Percentiles rank a stretch among this genome's conserved stretches.
These are phyloP conservation scores for Leptestheria dahalacensis DNA, from an alignment of 1,140 invertebrate genomes.

Conservation along the genomic window DNA sequence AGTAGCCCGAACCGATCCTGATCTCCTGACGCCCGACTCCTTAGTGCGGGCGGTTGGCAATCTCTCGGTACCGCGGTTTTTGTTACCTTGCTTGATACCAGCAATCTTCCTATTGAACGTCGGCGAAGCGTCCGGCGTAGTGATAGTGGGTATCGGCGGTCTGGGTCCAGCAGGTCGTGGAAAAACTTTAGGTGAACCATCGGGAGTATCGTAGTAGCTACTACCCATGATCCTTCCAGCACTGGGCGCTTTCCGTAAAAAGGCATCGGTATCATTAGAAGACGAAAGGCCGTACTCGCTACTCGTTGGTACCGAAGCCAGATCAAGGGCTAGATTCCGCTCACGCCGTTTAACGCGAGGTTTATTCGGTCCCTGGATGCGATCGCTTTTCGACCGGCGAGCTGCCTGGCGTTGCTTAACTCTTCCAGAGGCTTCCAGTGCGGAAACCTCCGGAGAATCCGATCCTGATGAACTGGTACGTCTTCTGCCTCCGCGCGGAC, in stretches of 20 bases:
- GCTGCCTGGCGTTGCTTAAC: constrained; percentile 5
- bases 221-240: constrained; percentile 17
- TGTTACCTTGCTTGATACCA: background rate
- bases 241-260: constrained; percentile 22
- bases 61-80: background rate
- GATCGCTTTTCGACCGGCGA: constrained; percentile 8
- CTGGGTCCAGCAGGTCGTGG: constrained; percentile 12
- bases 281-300: constrained; percentile 28
- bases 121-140: constrained; percentile 22
- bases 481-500: no score
- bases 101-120: constrained; percentile 6
- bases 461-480: constrained; percentile 5
- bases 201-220: constrained; percentile 5
- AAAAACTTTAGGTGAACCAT: constrained; percentile 11
- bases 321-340: background rate
- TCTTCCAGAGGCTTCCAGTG: background rate
- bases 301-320: background rate
- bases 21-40: background rate
- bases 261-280: constrained; percentile 20
- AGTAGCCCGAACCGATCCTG: background rate
- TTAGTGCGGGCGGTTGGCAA: background rate
- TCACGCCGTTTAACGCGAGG: background rate
- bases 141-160: constrained; percentile 19
- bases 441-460: constrained; percentile 4
- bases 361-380: constrained; percentile 1